phyloP scores from a whole-genome alignment of 2,888 invertebrate species.

The Agrotis clavis region DNA sequence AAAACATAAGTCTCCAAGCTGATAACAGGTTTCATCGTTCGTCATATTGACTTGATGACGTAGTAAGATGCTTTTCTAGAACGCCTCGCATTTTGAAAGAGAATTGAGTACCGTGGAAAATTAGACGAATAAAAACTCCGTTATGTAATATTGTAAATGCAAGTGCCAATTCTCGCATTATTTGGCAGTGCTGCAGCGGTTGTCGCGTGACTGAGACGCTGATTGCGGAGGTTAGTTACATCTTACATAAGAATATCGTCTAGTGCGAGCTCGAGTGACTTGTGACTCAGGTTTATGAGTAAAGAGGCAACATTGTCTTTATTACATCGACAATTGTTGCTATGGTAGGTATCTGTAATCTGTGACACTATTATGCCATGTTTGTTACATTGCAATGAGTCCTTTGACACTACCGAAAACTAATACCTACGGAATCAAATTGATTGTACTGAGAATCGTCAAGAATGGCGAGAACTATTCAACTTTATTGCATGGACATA shows the following conservation, averaged over 20 bases:
- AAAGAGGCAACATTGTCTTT: conserved; percentile 25
- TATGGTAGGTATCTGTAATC: too few species aligned
- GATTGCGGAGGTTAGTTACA: conserved; percentile 70
- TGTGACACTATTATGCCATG: neutral
- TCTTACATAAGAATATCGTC: conserved; percentile 68
- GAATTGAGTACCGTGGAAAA: conserved; percentile 18
- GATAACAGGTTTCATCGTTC: neutral
- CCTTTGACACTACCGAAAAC: conserved; percentile 1
- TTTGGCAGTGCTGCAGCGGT: conserved; percentile 68
- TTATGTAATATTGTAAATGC: conserved; percentile 53
- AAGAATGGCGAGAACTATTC: too few species aligned
- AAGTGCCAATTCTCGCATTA: conserved; percentile 65
- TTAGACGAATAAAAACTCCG: conserved; percentile 28
- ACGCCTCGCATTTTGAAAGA: conserved; percentile 8
- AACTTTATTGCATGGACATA: too few species aligned
- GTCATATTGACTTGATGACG: too few species aligned
- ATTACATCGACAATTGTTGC: conserved; percentile 27
- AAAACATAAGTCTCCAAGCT: conserved; percentile 41
- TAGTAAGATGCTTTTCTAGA: conserved; percentile 6
- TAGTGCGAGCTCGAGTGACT: conserved; percentile 31
- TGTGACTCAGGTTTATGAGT: conserved; percentile 53
- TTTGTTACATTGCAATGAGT: conserved; percentile 4
- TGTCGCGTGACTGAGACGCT: conserved; percentile 73
- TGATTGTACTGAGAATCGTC: neutral
- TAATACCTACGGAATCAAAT: neutral